Evolutionary conservation across 1,140 invertebrate species (phyloP).

Genomic region (Hycleus phaleratus): DNA sequence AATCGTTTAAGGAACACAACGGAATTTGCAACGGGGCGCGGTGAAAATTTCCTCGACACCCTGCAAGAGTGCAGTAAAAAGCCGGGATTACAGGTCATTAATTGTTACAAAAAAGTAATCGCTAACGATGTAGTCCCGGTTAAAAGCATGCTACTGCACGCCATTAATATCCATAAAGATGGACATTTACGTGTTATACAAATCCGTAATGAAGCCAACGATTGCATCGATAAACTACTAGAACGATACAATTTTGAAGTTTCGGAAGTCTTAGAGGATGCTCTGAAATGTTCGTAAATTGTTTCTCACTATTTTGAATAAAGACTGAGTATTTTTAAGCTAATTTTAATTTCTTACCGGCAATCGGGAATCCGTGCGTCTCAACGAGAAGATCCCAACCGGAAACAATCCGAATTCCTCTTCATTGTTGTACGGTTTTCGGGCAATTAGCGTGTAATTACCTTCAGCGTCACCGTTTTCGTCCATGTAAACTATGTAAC

Average conservation of each 20-base stretch:
- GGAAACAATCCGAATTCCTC: slow-evolving; percentile 64
- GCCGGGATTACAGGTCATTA: slow-evolving; percentile 19
- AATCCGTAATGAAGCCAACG: slow-evolving; percentile 15
- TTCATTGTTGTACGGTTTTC: slow-evolving; percentile 40
- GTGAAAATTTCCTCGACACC: slow-evolving; percentile 25
- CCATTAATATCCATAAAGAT: slow-evolving; percentile 19
- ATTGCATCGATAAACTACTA: slow-evolving; percentile 22
- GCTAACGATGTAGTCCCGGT: slow-evolving; percentile 24
- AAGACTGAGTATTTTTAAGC: neutral
- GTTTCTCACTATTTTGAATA: neutral
- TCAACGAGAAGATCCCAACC: slow-evolving; percentile 56
- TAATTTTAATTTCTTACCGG: slow-evolving; percentile 46
- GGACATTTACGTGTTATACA: slow-evolving; percentile 21
- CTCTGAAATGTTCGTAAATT: slow-evolving; percentile 6
- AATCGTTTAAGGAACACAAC: slow-evolving; percentile 11
- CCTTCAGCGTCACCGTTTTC: slow-evolving; percentile 91
- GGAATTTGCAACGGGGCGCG: slow-evolving; percentile 15
- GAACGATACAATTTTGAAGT: slow-evolving; percentile 15
- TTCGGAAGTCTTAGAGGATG: slow-evolving; percentile 9
- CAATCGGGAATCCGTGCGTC: slow-evolving; percentile 42
- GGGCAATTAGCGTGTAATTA: slow-evolving; percentile 86
- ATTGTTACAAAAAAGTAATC: slow-evolving; percentile 33
- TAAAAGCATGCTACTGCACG: slow-evolving; percentile 22
- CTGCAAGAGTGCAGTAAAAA: slow-evolving; percentile 25
- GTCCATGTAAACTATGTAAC: slow-evolving; percentile 87